Evolutionary conservation across 2,888 invertebrate species (phyloP).

Genomic region (Aphrophora alni): DNA sequence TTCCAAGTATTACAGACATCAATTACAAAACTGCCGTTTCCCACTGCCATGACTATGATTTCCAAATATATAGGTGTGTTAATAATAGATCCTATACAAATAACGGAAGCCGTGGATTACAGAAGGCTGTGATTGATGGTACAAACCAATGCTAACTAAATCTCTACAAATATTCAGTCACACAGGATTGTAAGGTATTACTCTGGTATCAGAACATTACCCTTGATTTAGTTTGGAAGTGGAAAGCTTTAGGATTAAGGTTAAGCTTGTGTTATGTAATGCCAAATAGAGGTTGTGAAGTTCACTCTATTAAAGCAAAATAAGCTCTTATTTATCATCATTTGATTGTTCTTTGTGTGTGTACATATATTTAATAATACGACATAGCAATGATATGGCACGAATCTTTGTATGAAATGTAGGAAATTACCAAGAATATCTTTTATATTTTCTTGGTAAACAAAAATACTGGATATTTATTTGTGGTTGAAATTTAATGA

Average conservation of each 20-base stretch:
- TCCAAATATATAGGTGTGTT: not conserved
- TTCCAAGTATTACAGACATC: too few relatives aligned
- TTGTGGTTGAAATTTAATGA: too few relatives aligned
- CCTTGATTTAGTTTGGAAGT: not conserved
- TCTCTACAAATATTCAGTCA: not conserved
- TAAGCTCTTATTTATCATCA: too few relatives aligned
- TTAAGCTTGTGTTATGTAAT: not conserved
- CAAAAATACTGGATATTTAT: too few relatives aligned
- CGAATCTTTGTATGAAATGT: too few relatives aligned
- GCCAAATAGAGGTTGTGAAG: not conserved
- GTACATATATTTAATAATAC: too few relatives aligned
- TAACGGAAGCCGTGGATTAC: not conserved
- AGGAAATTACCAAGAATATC: too few relatives aligned
- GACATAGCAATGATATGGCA: too few relatives aligned
- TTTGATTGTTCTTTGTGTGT: too few relatives aligned
- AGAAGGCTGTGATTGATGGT: not conserved
- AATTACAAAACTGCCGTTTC: too few relatives aligned
- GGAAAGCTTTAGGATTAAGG: not conserved
- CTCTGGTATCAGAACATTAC: not conserved
- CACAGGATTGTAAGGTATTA: not conserved
- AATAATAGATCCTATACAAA: not conserved
- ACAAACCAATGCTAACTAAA: not conserved
- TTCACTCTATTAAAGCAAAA: too few relatives aligned
- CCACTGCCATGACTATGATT: not conserved
- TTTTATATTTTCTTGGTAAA: too few relatives aligned